Base-by-base conservation (phyloP, 2,797 vertebrate genomes). In the Spea hammondii region DNA sequence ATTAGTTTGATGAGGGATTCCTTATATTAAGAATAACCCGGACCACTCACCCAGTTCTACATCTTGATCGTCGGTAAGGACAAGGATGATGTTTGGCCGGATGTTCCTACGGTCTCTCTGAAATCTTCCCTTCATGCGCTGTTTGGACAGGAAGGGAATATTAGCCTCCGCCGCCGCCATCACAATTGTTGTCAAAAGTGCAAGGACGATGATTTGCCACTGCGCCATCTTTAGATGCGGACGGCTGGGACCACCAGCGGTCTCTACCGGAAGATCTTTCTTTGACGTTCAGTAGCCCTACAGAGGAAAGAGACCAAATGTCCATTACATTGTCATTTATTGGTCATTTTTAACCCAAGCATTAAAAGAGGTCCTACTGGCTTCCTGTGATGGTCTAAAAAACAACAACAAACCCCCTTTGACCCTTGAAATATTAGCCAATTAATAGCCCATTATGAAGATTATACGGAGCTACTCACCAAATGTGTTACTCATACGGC, bases 61-160 rank as follows among this genome's bases (percentile, higher is more conserved):
- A 83, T 99, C 97, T 88, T 98, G 97, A 90, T 98, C 97, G 8
- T 99, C 97, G 0, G 97, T 99, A 86, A 98, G 92, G 87, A 99
- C 92, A 64, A 98, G 94, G 88, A 98, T 96, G 89, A 99, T 95
- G 91, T 99, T 99, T n/a, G 97, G 96, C 5, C 96, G 93, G 87
- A 99, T 99, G 88, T 98, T 99, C 76, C 96, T 93, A 12, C 96
- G 92, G 86, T 99, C 97, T 77, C 96, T 93, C 89, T 97, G 97
- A 84, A 95, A 94, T 84, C 95, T 93, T 85, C 95, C 93, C 84
- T 97, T 98, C 85, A 96, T 90, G 70, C 93, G 95, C 77, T 94
- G 96, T 77, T 90, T 92, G 8, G 94, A 90, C 82, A 91, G 89
- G 86, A 96, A 92, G 72, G 92, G 83, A 44, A 93, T 91, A 69